Conservation (phyloP, 2,113 vertebrate genomes). For the Sturnira hondurensis region DNA sequence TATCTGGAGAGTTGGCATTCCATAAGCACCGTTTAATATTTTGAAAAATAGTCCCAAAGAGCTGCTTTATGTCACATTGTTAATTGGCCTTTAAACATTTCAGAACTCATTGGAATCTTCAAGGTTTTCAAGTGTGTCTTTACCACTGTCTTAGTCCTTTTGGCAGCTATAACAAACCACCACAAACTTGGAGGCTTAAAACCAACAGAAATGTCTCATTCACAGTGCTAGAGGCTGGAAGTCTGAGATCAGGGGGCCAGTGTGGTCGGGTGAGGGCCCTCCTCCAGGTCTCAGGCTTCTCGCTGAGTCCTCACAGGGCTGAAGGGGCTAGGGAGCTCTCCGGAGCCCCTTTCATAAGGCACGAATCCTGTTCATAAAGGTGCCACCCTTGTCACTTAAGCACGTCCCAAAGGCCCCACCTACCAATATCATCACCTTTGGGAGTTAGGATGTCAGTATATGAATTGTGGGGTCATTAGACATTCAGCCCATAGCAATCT, state of each 20-base stretch:
- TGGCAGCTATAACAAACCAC: background rate
- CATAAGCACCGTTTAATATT: background rate
- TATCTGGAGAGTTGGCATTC: background rate
- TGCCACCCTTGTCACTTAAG: background rate
- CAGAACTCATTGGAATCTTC: conserved; percentile 3
- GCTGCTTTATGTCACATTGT: background rate
- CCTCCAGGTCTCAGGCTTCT: background rate
- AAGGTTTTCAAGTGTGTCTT: background rate
- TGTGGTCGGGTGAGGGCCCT: background rate
- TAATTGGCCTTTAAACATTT: background rate
- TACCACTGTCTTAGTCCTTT: background rate
- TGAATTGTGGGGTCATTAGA: background rate
- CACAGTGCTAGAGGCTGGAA: background rate
- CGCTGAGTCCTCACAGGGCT: background rate
- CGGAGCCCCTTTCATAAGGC: background rate
- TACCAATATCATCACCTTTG: background rate
- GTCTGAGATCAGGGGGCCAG: background rate
- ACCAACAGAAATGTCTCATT: background rate
- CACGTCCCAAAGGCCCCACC: background rate
- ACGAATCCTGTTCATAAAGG: background rate
- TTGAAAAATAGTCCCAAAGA: background rate
- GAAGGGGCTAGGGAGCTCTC: background rate
- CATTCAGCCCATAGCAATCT: background rate
- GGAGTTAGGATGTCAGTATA: background rate
- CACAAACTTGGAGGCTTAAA: background rate